Base-by-base conservation (phyloP, 2,797 vertebrate species). In the Sorex maritimensis region DNA sequence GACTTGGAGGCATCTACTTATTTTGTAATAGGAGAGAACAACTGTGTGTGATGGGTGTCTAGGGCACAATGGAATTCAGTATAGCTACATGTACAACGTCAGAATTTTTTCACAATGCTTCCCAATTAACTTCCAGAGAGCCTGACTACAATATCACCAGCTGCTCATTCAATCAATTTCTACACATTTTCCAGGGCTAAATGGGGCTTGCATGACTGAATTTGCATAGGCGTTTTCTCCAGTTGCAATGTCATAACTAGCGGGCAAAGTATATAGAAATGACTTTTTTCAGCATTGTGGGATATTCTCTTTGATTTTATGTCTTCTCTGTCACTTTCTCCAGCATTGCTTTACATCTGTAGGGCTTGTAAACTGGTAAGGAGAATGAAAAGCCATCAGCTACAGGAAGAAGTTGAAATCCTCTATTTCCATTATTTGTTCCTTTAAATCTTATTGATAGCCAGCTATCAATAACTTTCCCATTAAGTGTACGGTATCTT, bases 71-170 rank as follows among this genome's bases (percentile, higher is more conserved):
- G 96, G 93, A 95, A 97, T 95, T 95, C 92, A 95, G 96, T 77
- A 92, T 73, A 90, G 88, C 86, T 96, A 85, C 94, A 95, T 86
- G 84, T 95, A 96, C 85, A 86, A 89, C 94, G 95, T 97, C 96
- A 96, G 94, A 91, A 77, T 92, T 97, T 96, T 61, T 96, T 92
- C 83, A 95, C 86, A 92, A 86, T 0, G 23, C 94, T 97, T 98
- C 95, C 95, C 96, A 96, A 96, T 97, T 97, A 97, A 96, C 94
- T 98, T 96, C 96, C 93, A 92, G 93, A 94, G 88, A 97, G 94
- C 86, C 96, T 94, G 93, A 93, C 91, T 96, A 96, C 94, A 97
- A 95, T 97, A 95, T 96, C 85, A 95, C 96, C 97, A 97, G 95
- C 96, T 97, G 97, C 95, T 97, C 97, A 91, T 72, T 96, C 95